Evolutionary conservation across 2,888 invertebrate genomes (phyloP).

Genomic region (Thera britannica): DNA sequence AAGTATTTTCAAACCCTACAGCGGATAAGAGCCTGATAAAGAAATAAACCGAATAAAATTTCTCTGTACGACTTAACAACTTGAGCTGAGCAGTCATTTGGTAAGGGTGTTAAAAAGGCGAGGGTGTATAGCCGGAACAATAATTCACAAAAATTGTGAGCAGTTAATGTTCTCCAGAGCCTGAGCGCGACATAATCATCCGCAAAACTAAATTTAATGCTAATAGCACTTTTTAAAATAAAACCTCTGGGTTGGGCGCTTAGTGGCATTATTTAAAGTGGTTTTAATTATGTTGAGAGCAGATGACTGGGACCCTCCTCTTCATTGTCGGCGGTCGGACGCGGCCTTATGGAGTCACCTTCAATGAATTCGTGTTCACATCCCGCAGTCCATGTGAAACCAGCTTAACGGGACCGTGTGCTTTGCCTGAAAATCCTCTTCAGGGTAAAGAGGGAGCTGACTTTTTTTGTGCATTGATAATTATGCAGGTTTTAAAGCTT

Average conservation of each 20-base stretch:
- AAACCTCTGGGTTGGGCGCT: slow-evolving; percentile 77
- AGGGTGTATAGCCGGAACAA: slow-evolving; percentile 71
- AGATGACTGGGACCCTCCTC: slow-evolving; percentile 83
- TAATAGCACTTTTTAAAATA: slow-evolving; percentile 83
- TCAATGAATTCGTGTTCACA: slow-evolving; percentile 55
- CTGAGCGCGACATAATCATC: slow-evolving; percentile 82
- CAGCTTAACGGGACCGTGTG: neutral
- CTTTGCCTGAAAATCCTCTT: slow-evolving; percentile 8
- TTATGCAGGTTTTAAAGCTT: too few relatives aligned
- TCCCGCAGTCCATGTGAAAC: slow-evolving; percentile 40
- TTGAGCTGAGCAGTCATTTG: slow-evolving; percentile 65
- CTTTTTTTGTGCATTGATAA: neutral
- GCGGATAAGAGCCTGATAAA: slow-evolving; percentile 3
- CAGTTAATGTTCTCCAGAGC: slow-evolving; percentile 74
- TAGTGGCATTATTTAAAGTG: slow-evolving; percentile 83
- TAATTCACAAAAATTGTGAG: slow-evolving; percentile 83
- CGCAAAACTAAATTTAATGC: slow-evolving; percentile 84
- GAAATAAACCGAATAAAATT: slow-evolving; percentile 42
- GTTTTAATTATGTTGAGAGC: slow-evolving; percentile 85
- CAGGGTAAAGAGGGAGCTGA: neutral
- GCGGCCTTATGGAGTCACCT: slow-evolving; percentile 51
- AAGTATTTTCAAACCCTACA: neutral
- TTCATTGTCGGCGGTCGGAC: slow-evolving; percentile 69
- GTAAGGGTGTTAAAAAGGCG: slow-evolving; percentile 76
- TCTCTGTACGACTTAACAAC: slow-evolving; percentile 56